Evolutionary conservation across 2,113 vertebrate genomes (phyloP).

Genomic region (Plotosus lineatus): DNA sequence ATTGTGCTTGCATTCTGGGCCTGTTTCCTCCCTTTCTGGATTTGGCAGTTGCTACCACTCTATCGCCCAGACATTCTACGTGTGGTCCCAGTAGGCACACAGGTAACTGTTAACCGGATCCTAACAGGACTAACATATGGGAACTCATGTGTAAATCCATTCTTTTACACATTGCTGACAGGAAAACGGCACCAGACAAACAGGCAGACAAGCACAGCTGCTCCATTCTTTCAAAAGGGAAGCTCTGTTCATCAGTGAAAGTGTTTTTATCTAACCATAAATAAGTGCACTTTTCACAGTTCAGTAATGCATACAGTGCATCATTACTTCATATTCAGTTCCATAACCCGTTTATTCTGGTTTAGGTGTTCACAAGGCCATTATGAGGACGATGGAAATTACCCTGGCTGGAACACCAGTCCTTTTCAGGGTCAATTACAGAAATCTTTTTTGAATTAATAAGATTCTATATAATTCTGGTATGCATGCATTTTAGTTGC

Average conservation of each 20-base stretch:
- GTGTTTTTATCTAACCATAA: background rate
- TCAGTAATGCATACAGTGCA: background rate
- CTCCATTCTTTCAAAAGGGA: conserved; percentile 71
- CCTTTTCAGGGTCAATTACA: background rate
- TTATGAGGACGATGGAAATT: background rate
- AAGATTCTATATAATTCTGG: background rate
- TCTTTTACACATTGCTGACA: conserved; percentile 82
- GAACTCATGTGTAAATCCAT: conserved; percentile 83
- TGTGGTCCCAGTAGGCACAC: conserved; percentile 73
- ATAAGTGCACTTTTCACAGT: conserved; percentile 26
- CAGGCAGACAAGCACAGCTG: conserved; percentile 62
- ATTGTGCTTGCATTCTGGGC: conserved; percentile 83
- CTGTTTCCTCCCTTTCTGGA: conserved; percentile 84
- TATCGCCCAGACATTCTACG: conserved; percentile 75
- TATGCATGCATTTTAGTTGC: background rate
- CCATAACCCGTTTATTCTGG: conserved; percentile 3
- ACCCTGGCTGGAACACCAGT: background rate
- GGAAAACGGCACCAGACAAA: conserved; percentile 65
- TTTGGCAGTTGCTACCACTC: conserved; percentile 81
- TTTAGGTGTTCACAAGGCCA: background rate
- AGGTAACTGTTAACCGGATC: conserved; percentile 80
- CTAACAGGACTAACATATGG: conserved; percentile 81
- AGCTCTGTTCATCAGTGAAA: conserved; percentile 62
- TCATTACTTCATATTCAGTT: background rate
- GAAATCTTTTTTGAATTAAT: background rate